Evolutionary conservation across 2,888 invertebrate species (phyloP), one percentile per base, ranked within the genome.

Genomic region (Sinelater perroti): DNA sequence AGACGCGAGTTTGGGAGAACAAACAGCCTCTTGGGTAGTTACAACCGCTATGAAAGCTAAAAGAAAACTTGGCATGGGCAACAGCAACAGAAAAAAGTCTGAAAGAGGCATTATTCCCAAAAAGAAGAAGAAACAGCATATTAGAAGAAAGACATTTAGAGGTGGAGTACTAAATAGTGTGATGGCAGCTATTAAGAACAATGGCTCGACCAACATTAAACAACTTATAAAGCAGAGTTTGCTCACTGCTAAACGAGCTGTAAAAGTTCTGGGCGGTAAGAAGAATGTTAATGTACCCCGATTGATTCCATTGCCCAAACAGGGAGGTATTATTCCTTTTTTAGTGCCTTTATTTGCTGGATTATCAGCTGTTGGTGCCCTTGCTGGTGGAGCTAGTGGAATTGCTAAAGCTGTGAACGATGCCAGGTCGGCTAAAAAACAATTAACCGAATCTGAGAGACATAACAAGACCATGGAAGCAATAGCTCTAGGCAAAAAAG

Each of bases 381-480:
- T 75, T 56, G 67, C 70, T n/a, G 75, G 75, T 20, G 74, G 75
- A 18, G 72, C 71, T 21, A 68, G 74, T 8, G 71, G 71, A 46
- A 69, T 77, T 20, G 68, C 70, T 2, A 75, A 72, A 51, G 69
- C 74, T 11, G 67, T 73, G 7, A 73, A 72, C 58, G 66, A 73
- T 46, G 67, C 71, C 2, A 72, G 70, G 56, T 54, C 49, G 40
- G 73, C 73, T 6, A 64, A 68, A 67, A 58, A 71, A 60, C 51
- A 70, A 58, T 61, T 73, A 30, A 54, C 62, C 11, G 74, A 77
- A 64, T 64, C 58, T 16, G 49, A 67, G 42, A 65, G 73, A 3
- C 75, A 75, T 57, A 77, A 77, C 62, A 56, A 66, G 62, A 61
- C 58, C n/a, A 75, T 76, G 73, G 76, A 77, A 68, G 62, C 70